A percentile compares a stretch with the other conserved stretches of the same genome.
Conservation (phyloP, 1,140 invertebrate species). For the Megathymus violae region DNA sequence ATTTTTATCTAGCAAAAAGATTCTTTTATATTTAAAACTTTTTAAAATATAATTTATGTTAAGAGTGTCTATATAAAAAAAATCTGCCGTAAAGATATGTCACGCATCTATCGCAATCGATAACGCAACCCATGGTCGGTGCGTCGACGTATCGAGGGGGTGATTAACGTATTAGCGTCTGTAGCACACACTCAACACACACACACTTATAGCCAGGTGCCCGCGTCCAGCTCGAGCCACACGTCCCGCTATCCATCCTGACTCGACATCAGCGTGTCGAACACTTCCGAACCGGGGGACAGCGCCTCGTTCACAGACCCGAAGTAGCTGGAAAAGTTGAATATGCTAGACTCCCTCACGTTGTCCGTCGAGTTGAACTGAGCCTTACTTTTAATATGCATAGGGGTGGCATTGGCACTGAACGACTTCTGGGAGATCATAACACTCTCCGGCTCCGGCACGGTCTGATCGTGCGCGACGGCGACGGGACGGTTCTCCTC, state of each 20-base stretch:
- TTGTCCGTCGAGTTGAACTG: constrained; percentile 79
- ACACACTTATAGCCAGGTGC: constrained; percentile 64
- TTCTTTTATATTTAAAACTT: too few relatives aligned
- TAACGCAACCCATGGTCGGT: too few relatives aligned
- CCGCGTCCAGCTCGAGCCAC: constrained; percentile 46
- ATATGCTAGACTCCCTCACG: constrained; percentile 69
- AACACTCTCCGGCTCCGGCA: constrained; percentile 18
- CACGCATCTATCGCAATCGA: too few relatives aligned
- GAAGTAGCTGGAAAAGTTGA: constrained; percentile 85
- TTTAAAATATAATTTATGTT: too few relatives aligned
- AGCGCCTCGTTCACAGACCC: constrained; percentile 77
- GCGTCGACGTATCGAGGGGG: not conserved
- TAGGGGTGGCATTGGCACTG: constrained; percentile 74
- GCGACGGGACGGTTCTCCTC: constrained; percentile 40
- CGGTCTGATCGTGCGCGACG: constrained; percentile 38
- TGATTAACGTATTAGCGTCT: not conserved
- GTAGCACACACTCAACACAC: too few relatives aligned
- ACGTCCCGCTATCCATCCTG: constrained; percentile 71
- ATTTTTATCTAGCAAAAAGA: too few relatives aligned
- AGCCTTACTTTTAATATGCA: constrained; percentile 62
- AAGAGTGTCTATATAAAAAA: too few relatives aligned
- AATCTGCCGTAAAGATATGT: too few relatives aligned
- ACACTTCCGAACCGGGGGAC: constrained; percentile 85
- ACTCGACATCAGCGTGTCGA: constrained; percentile 71
- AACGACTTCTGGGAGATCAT: constrained; percentile 63